Base-by-base conservation (phyloP, 2,113 vertebrate genomes). In the Cheirogaleus medius region DNA sequence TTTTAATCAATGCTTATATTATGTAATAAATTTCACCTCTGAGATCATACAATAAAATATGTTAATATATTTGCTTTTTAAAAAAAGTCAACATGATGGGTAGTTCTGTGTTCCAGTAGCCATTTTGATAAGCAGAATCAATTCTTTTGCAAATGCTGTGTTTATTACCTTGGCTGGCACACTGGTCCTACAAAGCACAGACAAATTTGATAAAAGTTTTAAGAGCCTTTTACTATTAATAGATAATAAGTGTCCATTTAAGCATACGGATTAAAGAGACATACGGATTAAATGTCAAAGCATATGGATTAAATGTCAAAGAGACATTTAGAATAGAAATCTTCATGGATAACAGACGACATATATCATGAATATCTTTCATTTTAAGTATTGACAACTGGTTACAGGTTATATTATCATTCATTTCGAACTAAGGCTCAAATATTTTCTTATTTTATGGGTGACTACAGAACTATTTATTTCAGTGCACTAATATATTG, bases 391-490 rank as follows among this genome's bases (percentile, higher is more conserved):
- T 14, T 66, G 25, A 84, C 58, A 95, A 23, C 18, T 88, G 56
- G 27, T 64, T 89, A 81, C 15, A 85, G 29, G 8, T 74, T 42
- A 34, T 84, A 68, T 84, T 90, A 54, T 39, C 69, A 32, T n/a
- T 82, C 60, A 83, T 94, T 91, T 21, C 86, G n/a, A 94, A 89
- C 21, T 58, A 60, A 68, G 69, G 42, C n/a, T 96, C 49, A 90
- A 29, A 71, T 83, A 60, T 49, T 56, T 90, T 14, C 10, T 56
- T 49, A 68, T 39, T 73, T 84, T 78, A 27, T 42, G 64, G 49
- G 29, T 91, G 37, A 83, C 42, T 80, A 60, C 8, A 66, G n/a
- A 90, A 82, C 25, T 74, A 13, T 77, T 88, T 87, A 47, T 71
- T 84, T 90, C 66, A 23, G 25, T 60, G 81, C 32, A 90, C 8